A percentile compares a stretch with the other conserved stretches of the same genome.
Conservation (phyloP, 53 echinoderm and acorn worm genomes). For the Crossaster papposus region DNA sequence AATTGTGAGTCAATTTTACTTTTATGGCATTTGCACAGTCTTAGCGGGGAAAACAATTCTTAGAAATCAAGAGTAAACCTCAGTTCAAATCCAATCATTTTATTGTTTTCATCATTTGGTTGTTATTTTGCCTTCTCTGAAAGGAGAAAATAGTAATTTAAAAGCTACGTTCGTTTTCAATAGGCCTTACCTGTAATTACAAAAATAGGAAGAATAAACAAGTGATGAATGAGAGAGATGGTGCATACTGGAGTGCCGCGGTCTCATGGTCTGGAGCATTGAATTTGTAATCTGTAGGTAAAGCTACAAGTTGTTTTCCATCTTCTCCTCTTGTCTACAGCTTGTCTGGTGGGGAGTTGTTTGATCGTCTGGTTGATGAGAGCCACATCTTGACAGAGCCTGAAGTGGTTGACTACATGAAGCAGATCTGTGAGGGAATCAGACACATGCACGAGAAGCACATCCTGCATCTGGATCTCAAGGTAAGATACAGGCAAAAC, state of each 20-base stretch:
- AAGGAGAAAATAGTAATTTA: no score
- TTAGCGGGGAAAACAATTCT: no score
- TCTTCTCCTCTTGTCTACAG: slow-evolving; percentile 21
- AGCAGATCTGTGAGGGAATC: slow-evolving; percentile 89
- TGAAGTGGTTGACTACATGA: slow-evolving; percentile 93
- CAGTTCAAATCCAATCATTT: no score
- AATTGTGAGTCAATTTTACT: slow-evolving; percentile 96
- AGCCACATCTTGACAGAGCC: slow-evolving; percentile 98
- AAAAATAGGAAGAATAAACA: not conserved
- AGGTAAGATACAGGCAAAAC: slow-evolving; percentile 60
- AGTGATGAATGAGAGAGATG: no score
- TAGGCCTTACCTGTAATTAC: no score
- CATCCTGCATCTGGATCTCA: slow-evolving; percentile 94
- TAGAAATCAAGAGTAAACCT: not conserved
- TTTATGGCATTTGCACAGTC: no score
- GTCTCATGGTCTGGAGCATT: no score
- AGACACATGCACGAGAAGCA: slow-evolving; percentile 97
- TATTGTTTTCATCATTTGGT: no score
- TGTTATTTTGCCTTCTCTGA: no score
- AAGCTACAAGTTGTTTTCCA: not conserved
- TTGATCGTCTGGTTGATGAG: slow-evolving; percentile 97
- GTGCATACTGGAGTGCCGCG: no score
- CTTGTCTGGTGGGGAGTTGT: slow-evolving; percentile 98
- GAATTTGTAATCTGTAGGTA: no score
- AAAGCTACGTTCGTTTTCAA: no score